Percentiles rank a stretch among this genome's conserved stretches.
Evolutionary conservation across 1,140 invertebrate genomes (phyloP).

Genomic region (Pseudobourletiella spinata): DNA sequence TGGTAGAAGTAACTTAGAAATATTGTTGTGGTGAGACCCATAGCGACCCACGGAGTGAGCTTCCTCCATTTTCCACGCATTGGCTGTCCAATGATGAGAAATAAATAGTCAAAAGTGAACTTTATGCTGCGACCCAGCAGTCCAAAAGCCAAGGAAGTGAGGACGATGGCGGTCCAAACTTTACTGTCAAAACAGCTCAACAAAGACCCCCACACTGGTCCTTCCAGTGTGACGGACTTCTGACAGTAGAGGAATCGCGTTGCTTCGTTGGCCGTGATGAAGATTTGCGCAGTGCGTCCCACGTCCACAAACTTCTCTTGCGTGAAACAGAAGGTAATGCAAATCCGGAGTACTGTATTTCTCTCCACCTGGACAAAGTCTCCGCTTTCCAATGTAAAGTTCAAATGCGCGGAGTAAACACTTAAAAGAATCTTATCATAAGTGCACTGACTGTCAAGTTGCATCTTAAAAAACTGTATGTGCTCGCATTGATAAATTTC

Average conservation of each 20-base stretch:
- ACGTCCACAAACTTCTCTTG: background rate
- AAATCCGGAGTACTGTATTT: background rate
- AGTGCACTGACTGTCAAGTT: background rate
- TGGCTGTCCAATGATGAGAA: background rate
- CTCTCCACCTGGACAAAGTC: background rate
- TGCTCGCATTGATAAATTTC: background rate
- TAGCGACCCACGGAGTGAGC: background rate
- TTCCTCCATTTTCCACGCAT: background rate
- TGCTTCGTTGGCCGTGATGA: background rate
- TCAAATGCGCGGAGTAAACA: background rate
- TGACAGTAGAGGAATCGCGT: background rate
- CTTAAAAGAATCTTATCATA: background rate
- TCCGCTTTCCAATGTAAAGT: background rate
- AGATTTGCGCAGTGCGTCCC: background rate
- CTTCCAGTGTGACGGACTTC: background rate
- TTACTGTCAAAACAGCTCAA: background rate
- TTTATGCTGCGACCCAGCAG: background rate
- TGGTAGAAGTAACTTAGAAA: background rate
- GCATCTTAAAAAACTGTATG: background rate
- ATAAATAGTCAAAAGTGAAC: background rate
- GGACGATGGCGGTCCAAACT: background rate
- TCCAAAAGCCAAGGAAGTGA: background rate
- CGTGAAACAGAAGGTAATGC: background rate
- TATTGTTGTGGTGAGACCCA: background rate
- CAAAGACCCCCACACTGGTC: background rate